These are phyloP conservation scores for Ciconia stormi DNA, from an alignment of 2,113 vertebrate species.

Conservation along the genomic window DNA sequence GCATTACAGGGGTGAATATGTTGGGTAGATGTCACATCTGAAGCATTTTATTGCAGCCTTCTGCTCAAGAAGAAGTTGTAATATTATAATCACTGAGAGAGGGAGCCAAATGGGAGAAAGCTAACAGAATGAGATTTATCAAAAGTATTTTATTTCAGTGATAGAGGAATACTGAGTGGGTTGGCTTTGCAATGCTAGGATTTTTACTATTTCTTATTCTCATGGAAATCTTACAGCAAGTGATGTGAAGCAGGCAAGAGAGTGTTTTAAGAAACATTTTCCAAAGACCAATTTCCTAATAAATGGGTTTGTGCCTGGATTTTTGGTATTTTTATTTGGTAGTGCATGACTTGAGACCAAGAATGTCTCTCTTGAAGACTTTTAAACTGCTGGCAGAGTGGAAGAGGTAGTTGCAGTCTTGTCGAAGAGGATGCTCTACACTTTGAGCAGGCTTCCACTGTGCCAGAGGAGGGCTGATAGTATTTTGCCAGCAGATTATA, in stretches of 20 bases:
- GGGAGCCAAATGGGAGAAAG: neutral
- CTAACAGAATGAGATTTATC: neutral
- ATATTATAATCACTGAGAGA: neutral
- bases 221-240: neutral
- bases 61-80: neutral
- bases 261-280: neutral
- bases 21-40: neutral
- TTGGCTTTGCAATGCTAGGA: neutral
- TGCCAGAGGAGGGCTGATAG: neutral
- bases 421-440: neutral
- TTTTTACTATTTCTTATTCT: neutral
- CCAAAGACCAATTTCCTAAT: neutral
- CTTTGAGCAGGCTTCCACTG: neutral
- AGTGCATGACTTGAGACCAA: neutral
- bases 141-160: neutral
- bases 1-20: neutral
- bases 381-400: neutral
- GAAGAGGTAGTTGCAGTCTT: neutral
- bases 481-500: neutral
- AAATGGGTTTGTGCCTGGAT: neutral
- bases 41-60: neutral
- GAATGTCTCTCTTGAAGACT: neutral
- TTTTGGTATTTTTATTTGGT: neutral
- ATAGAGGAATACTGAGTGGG: neutral
- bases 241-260: neutral